Evolutionary conservation across 1,140 invertebrate species (phyloP), one percentile per base, ranked within the genome.

Genomic region (Platyscapa corneri): DNA sequence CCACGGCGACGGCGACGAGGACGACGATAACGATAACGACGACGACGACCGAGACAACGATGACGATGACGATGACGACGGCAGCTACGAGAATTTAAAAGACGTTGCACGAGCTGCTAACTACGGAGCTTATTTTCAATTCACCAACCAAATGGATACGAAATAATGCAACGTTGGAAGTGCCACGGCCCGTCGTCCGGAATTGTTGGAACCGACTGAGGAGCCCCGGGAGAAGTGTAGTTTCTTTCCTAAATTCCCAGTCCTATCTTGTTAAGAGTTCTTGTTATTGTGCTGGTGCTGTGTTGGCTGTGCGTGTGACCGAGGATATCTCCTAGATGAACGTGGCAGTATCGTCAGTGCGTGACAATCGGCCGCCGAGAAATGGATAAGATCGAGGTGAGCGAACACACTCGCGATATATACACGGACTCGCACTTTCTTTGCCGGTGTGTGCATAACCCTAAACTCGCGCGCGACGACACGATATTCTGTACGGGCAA

Each of bases 311-410:
- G 88, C 87, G 86, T 53, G 87, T 87, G 87, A 86, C 76, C 89
- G 79, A 46, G 64, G 79, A 56, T 34, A 74, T 88, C 90, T 90
- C 76, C 90, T 92, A 91, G 89, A 92, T 93, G 92, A 93, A 90
- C 89, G 91, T 91, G 90, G 89, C 88, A 88, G 90, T 37, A 80
- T 84, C 49, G 49, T 74, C 88, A 91, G 89, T 90, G 90, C 90
- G 90, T 91, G 91, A 91, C 89, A 92, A 87, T 87, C 88, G 89
- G 89, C 89, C 88, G 87, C 86, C 89, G 85, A 91, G 90, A 92
- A 90, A 93, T 93, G 92, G 92, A 93, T 90, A 93, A 93, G 90
- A 90, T 93, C 89, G 92, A 93, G 92, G 92, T 93, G 82, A 92
- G 90, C 85, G 32, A 75, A 23, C 46, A 27, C 75, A 53, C 30